phyloP scores from a whole-genome alignment of 1,140 invertebrate genomes.

The Diorhabda elongata region DNA sequence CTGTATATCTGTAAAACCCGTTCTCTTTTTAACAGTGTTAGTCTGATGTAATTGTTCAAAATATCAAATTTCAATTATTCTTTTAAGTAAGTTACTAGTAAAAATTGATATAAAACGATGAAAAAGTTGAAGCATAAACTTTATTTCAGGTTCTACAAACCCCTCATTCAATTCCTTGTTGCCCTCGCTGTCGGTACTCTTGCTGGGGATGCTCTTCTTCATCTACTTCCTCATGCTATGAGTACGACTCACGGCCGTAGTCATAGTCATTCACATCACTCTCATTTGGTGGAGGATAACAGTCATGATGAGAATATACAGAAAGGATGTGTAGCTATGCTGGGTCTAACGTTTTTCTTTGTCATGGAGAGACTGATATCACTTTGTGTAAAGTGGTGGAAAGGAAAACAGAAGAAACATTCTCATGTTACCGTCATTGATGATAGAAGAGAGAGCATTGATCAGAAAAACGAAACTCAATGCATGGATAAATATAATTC shows the following conservation, averaged over 20 bases:
- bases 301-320: constrained; percentile 67
- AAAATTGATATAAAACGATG: too few relatives aligned
- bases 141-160: constrained; percentile 69
- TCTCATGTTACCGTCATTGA: constrained; percentile 34
- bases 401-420: constrained; percentile 55
- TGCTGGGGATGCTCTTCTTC: constrained; percentile 86
- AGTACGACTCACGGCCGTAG: constrained; percentile 39
- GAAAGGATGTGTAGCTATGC: constrained; percentile 76
- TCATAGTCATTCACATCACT: constrained; percentile 35
- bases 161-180: constrained; percentile 85
- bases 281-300: constrained; percentile 34
- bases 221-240: constrained; percentile 86
- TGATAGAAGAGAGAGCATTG: constrained; percentile 27
- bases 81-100: too few relatives aligned
- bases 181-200: constrained; percentile 85
- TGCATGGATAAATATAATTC: constrained; percentile 82
- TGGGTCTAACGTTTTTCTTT: constrained; percentile 84
- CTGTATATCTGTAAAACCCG: too few relatives aligned
- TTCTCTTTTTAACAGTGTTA: too few relatives aligned
- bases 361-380: constrained; percentile 78
- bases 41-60: too few relatives aligned
- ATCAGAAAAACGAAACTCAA: constrained; percentile 57
- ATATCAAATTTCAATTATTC: too few relatives aligned
- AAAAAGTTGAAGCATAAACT: background rate
- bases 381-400: constrained; percentile 74